Evolutionary conservation across 1,140 invertebrate species (phyloP), one percentile per base, ranked within the genome.

Genomic region (Aphaenogaster ashmeadi): DNA sequence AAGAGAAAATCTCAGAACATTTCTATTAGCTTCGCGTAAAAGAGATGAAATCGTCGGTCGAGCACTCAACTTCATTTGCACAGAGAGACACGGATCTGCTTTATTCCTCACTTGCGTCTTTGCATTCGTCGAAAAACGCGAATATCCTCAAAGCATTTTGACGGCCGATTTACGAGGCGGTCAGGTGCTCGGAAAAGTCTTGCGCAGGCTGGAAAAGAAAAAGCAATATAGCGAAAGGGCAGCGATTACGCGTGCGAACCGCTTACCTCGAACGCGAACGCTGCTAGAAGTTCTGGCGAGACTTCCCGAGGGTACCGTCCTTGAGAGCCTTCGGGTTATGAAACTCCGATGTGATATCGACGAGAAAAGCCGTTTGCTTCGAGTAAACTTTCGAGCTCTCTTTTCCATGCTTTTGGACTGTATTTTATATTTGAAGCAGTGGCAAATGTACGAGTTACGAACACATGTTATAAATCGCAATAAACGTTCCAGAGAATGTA

Each of bases 61-160:
- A 69, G 50, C 15, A 54, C 8, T 54, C 27, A 15, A 75, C n/a
- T 58, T 75, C n/a, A 75, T 58, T 75, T 15, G 11, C 11, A 27
- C 36, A 3, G 5, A 75, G 18, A 52, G 8, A 21, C 7, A n/a
- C 71, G 36, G 50, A 38, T 56, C 18, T 33, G 21, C n/a, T 58
- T 75, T 58, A 75, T 75, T 75, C 13, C 36, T 56, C 52, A 33
- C 72, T 41, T 52, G 72, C 36, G 27, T 75, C 52, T 75, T 58
- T 75, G 72, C 72, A 58, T 75, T 75, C 36, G 72, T 41, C 54
- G 36, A 58, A 75, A 54, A 75, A 41, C 58, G 15, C 36, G n/a
- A n/a, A n/a, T 75, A 58, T 27, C 54, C 36, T 58, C 15, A 58
- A 56, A 36, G 52, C 54, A 75, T 41, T 75, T 56, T 75, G 56